Evolutionary conservation across 2,888 invertebrate species (phyloP).

Genomic region (Acrobasis suavella): DNA sequence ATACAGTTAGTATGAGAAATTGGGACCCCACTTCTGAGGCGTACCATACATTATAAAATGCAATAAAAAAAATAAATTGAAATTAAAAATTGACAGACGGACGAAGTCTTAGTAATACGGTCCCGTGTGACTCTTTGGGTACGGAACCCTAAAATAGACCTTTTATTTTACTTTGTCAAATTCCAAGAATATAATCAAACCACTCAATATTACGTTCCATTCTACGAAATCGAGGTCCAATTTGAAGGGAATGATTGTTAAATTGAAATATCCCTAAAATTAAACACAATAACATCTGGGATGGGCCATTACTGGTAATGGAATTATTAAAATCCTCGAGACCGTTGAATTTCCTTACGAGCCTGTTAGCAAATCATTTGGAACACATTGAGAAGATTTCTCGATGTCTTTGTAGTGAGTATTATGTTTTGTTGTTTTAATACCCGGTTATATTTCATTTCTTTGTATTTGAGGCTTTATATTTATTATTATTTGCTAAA

Average conservation of each 20-base stretch:
- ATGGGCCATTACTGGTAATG: slow-evolving; percentile 22
- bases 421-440: neutral
- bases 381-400: neutral
- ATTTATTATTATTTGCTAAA: no score
- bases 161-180: no score
- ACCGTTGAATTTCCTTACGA: slow-evolving; percentile 7
- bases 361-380: slow-evolving; percentile 16
- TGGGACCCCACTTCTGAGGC: no score
- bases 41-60: no score
- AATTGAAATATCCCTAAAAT: slow-evolving; percentile 19
- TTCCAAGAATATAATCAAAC: neutral
- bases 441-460: no score
- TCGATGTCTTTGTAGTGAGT: neutral
- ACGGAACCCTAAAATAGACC: no score
- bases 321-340: slow-evolving; percentile 20
- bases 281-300: slow-evolving; percentile 18
- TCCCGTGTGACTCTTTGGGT: no score
- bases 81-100: no score
- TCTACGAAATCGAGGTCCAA: slow-evolving; percentile 1
- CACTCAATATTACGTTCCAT: neutral
- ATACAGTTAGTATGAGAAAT: no score
- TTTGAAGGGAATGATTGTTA: slow-evolving; percentile 16
- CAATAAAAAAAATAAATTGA: no score
- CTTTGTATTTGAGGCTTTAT: no score
- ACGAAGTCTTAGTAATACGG: no score